Evolutionary conservation across 2,797 vertebrate genomes (phyloP), one percentile per base, ranked within the genome.

Genomic region (Oreortyx pictus): DNA sequence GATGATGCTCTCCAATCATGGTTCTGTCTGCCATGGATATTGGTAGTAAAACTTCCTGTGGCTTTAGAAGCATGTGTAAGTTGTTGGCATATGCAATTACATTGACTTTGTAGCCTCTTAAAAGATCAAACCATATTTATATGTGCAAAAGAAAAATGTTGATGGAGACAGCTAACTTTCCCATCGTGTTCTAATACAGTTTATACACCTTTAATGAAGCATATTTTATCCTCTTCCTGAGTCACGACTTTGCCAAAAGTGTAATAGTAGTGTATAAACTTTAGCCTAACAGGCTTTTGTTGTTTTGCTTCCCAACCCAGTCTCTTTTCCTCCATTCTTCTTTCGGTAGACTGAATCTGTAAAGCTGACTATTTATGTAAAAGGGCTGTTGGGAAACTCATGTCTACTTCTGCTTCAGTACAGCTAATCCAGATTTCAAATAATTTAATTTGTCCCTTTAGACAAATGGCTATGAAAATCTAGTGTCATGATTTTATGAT

Each of bases 161-260:
- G 54, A 82, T 59, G 27, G 62, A 60, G 59, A 77, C 35, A 81
- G 75, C 41, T 73, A 0, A 72, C 56, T 82, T 86, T 87, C 65
- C 77, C 87, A 56, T 71, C 16, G 7, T 56, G n/a, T 76, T 90
- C 41, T 41, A 78, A 62, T 83, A 87, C 60, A 89, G 59, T 92
- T 90, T 93, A 88, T 90, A 43, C 22, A 91, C 70, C 31, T 94
- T 90, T 92, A 60, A 9, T 76, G 64, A 76, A 37, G 29, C 83
- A 33, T 89, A 20, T 73, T 90, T 90, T 83, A 74, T 82, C 39
- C 37, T 85, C 64, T 93, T 95, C 87, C 89, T 90, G 79, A 80
- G 62, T 67, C 37, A 59, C 71, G 67, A n/a, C 44, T 84, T 89
- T 82, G 79, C 33, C 85, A 88, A 24, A 85, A 91, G 14, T 76